Conservation (phyloP, 2,113 vertebrate species). For the human (Homo sapiens) region DNA sequence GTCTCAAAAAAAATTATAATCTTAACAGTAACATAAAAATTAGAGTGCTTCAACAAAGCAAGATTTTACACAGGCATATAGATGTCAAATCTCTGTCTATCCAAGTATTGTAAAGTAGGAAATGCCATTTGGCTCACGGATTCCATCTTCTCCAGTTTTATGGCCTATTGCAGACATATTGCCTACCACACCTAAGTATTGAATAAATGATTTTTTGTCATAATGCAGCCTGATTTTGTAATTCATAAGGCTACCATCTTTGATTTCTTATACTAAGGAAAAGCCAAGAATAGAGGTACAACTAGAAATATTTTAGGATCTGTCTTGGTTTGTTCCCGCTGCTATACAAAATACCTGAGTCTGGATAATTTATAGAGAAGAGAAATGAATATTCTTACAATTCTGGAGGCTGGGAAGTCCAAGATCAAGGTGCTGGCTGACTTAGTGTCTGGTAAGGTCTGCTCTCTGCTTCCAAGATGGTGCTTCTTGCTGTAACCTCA, state of each 20-base stretch:
- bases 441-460: neutral
- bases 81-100: neutral
- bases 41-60: neutral
- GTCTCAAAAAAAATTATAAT: neutral
- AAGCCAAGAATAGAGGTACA: neutral
- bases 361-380: neutral
- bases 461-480: neutral
- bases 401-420: neutral
- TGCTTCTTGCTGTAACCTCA: neutral
- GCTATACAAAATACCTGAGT: neutral
- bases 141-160: neutral
- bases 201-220: neutral
- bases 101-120: neutral
- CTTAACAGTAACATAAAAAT: neutral
- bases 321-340: neutral
- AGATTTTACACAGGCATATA: neutral
- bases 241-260: neutral
- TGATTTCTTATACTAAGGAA: neutral
- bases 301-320: neutral
- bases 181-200: neutral
- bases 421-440: neutral
- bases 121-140: neutral
- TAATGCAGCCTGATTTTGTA: neutral
- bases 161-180: neutral
- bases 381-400: neutral